Conservation (phyloP, 2,888 invertebrate species). For the Cryptocephalus moraei region DNA sequence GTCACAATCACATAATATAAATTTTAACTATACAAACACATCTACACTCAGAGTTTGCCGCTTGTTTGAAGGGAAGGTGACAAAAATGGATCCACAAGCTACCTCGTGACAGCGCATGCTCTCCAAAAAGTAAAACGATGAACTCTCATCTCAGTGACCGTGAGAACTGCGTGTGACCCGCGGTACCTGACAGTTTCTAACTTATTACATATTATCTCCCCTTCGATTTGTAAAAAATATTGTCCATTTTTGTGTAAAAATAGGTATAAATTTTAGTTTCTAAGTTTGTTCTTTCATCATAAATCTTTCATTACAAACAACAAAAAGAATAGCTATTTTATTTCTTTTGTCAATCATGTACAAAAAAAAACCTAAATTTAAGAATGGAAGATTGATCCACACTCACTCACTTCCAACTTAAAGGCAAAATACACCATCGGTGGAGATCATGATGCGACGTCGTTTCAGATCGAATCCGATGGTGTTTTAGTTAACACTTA, state of each 20-base stretch:
- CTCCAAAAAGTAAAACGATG: conserved; percentile 10
- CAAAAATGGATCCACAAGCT: conserved; percentile 24
- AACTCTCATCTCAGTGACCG: conserved; percentile 27
- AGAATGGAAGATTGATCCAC: no score
- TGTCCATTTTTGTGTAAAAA: conserved; percentile 43
- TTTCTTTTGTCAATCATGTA: no score
- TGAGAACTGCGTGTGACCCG: conserved; percentile 28
- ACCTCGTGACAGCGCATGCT: conserved; percentile 22
- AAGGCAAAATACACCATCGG: conserved; percentile 1
- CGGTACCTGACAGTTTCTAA: conserved; percentile 33
- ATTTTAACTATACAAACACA: no score
- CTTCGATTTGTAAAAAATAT: conserved; percentile 38
- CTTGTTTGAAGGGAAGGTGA: neutral
- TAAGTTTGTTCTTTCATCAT: conserved; percentile 28
- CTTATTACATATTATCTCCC: conserved; percentile 35
- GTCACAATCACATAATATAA: no score
- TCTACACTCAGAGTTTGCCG: neutral
- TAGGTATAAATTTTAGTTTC: conserved; percentile 40
- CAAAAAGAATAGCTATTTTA: no score
- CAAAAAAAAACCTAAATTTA: no score
- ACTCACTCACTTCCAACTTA: conserved; percentile 8
- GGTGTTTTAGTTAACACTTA: no score
- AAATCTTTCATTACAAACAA: no score
- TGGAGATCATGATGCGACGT: no score
- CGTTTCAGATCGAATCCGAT: no score